phyloP scores from a whole-genome alignment of 30 jellyfish, hydroid and myxozoan genomes.

The Aurelia coerulea region DNA sequence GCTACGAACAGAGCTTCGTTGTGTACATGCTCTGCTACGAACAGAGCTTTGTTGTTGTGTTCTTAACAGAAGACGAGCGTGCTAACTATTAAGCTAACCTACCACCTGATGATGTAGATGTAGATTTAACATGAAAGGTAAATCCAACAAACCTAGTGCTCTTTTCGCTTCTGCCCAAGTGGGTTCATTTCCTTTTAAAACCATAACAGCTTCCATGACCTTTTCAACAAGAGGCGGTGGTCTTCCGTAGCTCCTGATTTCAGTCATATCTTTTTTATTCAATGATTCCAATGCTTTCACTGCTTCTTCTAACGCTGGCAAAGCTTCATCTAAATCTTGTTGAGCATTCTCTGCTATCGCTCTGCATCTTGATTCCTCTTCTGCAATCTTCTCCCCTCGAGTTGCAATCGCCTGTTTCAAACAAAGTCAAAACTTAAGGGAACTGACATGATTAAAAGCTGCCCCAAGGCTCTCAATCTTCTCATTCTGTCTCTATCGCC shows the following conservation, averaged over 20 bases:
- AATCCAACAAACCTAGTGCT: conserved; percentile 68
- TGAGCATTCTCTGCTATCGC: conserved; percentile 96
- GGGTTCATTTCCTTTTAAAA: conserved; percentile 82
- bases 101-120: too few species aligned
- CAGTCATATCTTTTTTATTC: conserved; percentile 96
- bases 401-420: conserved; percentile 83
- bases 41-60: too few species aligned
- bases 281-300: conserved; percentile 89
- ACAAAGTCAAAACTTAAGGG: not conserved
- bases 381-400: conserved; percentile 90
- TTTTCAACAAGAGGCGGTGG: conserved; percentile 98
- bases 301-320: conserved; percentile 97
- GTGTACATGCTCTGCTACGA: too few species aligned
- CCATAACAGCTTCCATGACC: conserved; percentile 98
- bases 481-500: too few species aligned
- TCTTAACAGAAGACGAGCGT: too few species aligned
- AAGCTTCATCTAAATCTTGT: conserved; percentile 90
- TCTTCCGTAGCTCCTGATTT: conserved; percentile 89
- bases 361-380: conserved; percentile 91
- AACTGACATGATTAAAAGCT: not conserved
- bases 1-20: too few species aligned
- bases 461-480: too few species aligned
- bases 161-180: conserved; percentile 98
- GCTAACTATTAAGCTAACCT: too few species aligned
- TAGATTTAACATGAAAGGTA: not conserved